A percentile compares a stretch with the other conserved stretches of the same genome.
phyloP scores from a whole-genome alignment of 2,113 vertebrate species.

The Mormyrus iriodes region DNA sequence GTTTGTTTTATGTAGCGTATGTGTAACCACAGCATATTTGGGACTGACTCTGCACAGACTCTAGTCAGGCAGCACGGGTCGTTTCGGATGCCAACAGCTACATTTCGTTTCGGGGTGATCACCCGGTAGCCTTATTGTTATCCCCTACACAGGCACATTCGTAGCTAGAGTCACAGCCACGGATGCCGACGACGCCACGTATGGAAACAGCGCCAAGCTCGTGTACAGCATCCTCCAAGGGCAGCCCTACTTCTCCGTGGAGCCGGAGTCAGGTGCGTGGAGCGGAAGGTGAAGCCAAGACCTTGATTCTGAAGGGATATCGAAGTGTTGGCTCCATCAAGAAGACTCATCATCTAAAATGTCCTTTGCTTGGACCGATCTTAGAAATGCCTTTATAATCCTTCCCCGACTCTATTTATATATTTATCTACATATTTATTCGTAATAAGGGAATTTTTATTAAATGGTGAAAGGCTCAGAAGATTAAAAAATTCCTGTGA shows the following conservation, averaged over 20 bases:
- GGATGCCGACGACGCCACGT: conserved; percentile 41
- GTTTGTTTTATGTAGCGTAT: neutral
- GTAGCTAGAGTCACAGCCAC: conserved; percentile 44
- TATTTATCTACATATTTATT: neutral
- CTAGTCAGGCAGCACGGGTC: neutral
- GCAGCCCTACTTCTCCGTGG: conserved; percentile 45
- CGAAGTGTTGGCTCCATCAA: neutral
- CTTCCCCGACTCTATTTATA: neutral
- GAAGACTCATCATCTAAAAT: neutral
- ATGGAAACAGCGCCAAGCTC: conserved; percentile 45
- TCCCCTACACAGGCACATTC: conserved; percentile 30
- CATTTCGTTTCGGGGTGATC: neutral
- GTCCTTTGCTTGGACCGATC: neutral
- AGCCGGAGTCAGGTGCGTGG: conserved; percentile 39
- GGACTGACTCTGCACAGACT: neutral
- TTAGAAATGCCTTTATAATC: neutral
- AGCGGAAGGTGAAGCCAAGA: neutral
- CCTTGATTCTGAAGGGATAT: neutral
- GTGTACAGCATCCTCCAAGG: conserved; percentile 46
- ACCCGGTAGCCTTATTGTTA: neutral
- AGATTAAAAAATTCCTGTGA: neutral
- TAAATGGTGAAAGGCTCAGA: neutral
- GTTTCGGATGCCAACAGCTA: neutral
- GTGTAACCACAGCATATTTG: neutral
- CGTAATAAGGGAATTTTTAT: neutral